Percentiles rank a stretch among this genome's conserved stretches.
Evolutionary conservation across 2,797 vertebrate genomes (phyloP).

Genomic region (Myotis planiceps): DNA sequence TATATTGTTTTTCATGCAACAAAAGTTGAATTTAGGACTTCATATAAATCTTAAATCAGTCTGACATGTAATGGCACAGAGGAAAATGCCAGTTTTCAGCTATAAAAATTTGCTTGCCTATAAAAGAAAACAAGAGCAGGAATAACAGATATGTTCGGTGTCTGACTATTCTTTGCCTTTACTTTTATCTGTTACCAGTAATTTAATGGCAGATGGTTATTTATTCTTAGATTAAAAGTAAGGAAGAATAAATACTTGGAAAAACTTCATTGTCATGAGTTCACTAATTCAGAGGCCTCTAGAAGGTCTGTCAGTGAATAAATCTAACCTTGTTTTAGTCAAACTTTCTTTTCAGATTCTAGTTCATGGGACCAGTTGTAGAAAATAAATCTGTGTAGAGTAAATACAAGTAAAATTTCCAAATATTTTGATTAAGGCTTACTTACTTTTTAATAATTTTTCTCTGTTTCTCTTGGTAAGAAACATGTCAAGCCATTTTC

Average conservation of each 20-base stretch:
- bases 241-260: neutral
- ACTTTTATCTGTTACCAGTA: neutral
- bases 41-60: neutral
- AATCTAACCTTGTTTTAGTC: neutral
- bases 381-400: neutral
- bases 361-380: neutral
- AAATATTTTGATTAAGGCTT: neutral
- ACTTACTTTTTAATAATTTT: neutral
- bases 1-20: neutral
- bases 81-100: neutral
- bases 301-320: neutral
- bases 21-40: neutral
- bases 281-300: neutral
- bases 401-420: neutral
- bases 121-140: neutral
- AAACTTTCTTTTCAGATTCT: neutral
- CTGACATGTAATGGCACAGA: neutral
- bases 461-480: neutral
- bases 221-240: neutral
- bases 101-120: neutral
- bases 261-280: neutral
- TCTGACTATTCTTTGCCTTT: neutral
- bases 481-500: neutral
- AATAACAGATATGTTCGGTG: neutral
- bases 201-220: neutral